Conservation (phyloP, 2,113 vertebrate species). For the Cyprinodon variegatus region DNA sequence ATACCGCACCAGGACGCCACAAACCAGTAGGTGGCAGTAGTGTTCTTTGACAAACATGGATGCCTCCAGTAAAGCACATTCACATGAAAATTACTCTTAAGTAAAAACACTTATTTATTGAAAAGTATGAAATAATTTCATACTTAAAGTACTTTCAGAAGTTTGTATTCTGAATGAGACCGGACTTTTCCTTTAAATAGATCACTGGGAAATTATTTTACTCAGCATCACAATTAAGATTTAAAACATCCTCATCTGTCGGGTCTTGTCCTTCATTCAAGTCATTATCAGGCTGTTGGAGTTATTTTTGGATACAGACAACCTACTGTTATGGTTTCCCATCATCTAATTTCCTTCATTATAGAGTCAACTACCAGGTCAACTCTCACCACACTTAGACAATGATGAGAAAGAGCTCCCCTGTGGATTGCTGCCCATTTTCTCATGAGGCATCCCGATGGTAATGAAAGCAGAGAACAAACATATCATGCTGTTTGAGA, state of each 20-base stretch:
- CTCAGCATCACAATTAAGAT: not conserved
- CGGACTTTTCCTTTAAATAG: not conserved
- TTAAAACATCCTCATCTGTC: not conserved
- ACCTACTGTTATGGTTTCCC: constrained; percentile 11
- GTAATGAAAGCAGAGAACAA: constrained; percentile 35
- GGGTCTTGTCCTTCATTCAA: not conserved
- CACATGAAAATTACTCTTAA: too few species aligned
- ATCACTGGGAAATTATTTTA: not conserved
- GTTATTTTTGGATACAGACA: constrained; percentile 15
- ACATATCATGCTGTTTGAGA: constrained; percentile 26
- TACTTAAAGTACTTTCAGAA: too few species aligned
- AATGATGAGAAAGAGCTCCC: constrained; percentile 18
- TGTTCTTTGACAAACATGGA: too few species aligned
- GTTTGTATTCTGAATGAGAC: too few species aligned
- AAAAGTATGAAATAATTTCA: too few species aligned
- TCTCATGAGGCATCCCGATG: constrained; percentile 41
- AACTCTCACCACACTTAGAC: constrained; percentile 27
- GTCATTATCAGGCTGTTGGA: not conserved
- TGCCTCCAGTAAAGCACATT: too few species aligned
- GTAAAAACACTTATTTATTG: too few species aligned
- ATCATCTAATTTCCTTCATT: constrained; percentile 37
- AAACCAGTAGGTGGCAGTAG: too few species aligned
- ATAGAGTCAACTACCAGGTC: constrained; percentile 42
- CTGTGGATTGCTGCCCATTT: constrained; percentile 44
- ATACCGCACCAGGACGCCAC: too few species aligned